Evolutionary conservation across 1,140 invertebrate species (phyloP).

Genomic region (Pseudomyrmex gracilis): DNA sequence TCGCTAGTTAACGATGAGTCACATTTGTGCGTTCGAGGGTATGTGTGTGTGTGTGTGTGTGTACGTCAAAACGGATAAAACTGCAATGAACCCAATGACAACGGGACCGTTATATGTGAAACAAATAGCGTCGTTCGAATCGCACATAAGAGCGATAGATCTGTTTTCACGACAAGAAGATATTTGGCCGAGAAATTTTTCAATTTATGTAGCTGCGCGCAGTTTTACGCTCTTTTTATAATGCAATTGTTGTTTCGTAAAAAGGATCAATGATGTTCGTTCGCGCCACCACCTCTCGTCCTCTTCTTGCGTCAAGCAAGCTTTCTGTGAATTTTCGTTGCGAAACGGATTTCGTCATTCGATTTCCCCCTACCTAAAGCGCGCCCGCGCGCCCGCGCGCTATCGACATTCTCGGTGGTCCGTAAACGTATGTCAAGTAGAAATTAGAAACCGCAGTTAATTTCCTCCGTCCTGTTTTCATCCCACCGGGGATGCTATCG

Average conservation of each 20-base stretch:
- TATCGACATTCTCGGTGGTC: conserved; percentile 30
- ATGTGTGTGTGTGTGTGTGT: conserved; percentile 1
- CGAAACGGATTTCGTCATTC: neutral
- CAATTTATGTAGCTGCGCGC: conserved; percentile 34
- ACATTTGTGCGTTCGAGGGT: neutral
- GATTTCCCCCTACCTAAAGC: conserved; percentile 16
- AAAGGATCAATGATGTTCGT: neutral
- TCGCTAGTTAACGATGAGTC: conserved; percentile 28
- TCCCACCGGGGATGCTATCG: conserved; percentile 33
- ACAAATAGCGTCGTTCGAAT: conserved; percentile 37
- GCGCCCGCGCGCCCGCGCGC: neutral
- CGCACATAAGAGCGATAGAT: neutral
- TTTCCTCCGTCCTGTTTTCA: conserved; percentile 44
- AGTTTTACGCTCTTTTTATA: conserved; percentile 15
- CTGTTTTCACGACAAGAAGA: conserved; percentile 25
- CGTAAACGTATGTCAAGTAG: conserved; percentile 35
- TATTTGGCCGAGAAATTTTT: conserved; percentile 48
- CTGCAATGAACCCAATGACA: conserved; percentile 20
- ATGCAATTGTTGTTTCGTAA: neutral
- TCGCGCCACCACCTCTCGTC: neutral
- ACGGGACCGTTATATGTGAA: neutral
- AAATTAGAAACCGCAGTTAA: conserved; percentile 56
- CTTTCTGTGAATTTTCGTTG: neutral
- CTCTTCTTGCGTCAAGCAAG: conserved; percentile 11
- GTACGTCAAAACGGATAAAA: conserved; percentile 19